Evolutionary conservation across 2,888 invertebrate species (phyloP).

Genomic region (Mythimna pallens): DNA sequence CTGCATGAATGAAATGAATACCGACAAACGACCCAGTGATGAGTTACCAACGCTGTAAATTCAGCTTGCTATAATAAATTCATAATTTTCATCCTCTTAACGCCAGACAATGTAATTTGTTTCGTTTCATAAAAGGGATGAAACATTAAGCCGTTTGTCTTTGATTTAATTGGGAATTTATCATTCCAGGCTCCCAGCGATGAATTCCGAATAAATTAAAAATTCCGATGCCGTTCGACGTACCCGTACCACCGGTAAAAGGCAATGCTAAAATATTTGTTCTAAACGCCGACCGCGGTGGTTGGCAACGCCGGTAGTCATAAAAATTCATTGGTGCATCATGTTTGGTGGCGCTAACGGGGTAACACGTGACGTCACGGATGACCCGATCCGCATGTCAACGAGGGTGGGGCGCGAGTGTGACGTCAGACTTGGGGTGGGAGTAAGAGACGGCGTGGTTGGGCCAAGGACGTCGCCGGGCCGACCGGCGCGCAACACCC

Average conservation of each 20-base stretch:
- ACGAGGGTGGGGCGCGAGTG: slow-evolving; percentile 81
- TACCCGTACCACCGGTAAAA: slow-evolving; percentile 12
- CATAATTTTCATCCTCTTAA: slow-evolving; percentile 51
- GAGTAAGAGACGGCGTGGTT: slow-evolving; percentile 80
- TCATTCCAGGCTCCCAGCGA: slow-evolving; percentile 12
- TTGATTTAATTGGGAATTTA: slow-evolving; percentile 36
- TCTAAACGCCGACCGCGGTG: slow-evolving; percentile 11
- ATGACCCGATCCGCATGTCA: slow-evolving; percentile 80
- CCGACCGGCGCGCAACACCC: slow-evolving; percentile 88
- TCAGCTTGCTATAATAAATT: slow-evolving; percentile 42
- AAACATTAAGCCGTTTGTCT: slow-evolving; percentile 38
- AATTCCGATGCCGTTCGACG: slow-evolving; percentile 25
- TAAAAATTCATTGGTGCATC: slow-evolving; percentile 67
- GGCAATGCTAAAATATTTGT: slow-evolving; percentile 25
- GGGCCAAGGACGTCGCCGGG: slow-evolving; percentile 90
- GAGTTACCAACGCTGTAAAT: slow-evolving; percentile 40
- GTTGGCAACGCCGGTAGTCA: slow-evolving; percentile 35
- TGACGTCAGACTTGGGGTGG: slow-evolving; percentile 82
- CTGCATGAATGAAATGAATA: slow-evolving; percentile 65
- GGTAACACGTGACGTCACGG: slow-evolving; percentile 82
- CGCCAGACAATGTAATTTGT: slow-evolving; percentile 39
- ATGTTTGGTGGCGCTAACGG: slow-evolving; percentile 67
- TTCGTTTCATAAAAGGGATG: slow-evolving; percentile 39
- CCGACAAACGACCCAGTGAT: slow-evolving; percentile 41
- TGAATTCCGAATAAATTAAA: slow-evolving; percentile 33